Evolutionary conservation across 2,888 invertebrate genomes (phyloP), one percentile per base, ranked within the genome.

Genomic region (Cryptophagus acutangulus): DNA sequence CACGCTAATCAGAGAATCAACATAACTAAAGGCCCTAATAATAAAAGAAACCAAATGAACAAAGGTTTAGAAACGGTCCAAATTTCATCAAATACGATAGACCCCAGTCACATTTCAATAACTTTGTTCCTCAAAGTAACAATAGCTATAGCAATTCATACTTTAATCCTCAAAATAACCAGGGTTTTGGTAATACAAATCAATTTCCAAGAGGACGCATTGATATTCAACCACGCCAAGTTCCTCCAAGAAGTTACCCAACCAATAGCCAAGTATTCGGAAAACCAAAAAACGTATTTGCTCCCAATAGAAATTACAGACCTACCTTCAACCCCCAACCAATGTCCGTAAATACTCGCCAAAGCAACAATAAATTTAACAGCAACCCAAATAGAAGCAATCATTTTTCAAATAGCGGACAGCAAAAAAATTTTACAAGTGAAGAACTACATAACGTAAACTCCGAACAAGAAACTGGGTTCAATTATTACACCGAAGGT

Each of bases 281-380:
- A 26, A 26, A 26, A 16, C 38, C 33, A 13, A 20, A 16, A 33
- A 33, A 42, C 18, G 42, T 33, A 3, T 42, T 42, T 15, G 17
- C 31, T 24, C 42, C 42, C 2, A 41, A 17, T 12, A 29, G 35
- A 29, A 20, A 41, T n/a, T 26, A 26, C 12, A n/a, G 3, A 6
- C 26, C 4, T 4, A 26, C 3, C 12, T 26, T 26, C 9, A 26
- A 3, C 26, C 15, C 29, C 15, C 20, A 36, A 33, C 25, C 25
- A 6, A 36, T 36, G 36, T 36, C 36, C 15, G 31, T 18, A 15
- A 38, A 10, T 16, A 17, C 14, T 26, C 36, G 26, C 9, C 26
- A 15, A 12, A 15, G 17, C 15, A 18, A 17, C n/a, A 30, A 38
- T 18, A 38, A 38, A 13, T 26, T 17, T 15, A 2, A 17, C 12